These are phyloP conservation scores for Coracias cyanogaster DNA, from an alignment of 2,797 vertebrate species.

Conservation along the genomic window DNA sequence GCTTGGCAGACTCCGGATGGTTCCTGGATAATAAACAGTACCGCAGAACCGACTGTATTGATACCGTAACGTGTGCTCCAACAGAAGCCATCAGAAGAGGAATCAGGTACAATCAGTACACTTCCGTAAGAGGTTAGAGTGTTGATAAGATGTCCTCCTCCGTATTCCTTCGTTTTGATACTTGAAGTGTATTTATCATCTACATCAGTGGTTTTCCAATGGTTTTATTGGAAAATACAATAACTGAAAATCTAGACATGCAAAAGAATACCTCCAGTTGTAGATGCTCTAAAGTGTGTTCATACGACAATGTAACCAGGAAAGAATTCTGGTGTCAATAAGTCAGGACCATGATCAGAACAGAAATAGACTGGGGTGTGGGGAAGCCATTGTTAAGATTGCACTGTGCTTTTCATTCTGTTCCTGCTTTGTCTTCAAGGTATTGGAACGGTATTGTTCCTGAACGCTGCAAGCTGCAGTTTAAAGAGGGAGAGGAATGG, in stretches of 20 bases:
- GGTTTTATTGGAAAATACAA: neutral
- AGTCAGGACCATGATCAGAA: neutral
- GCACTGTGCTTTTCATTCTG: neutral
- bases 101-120: slow-evolving; percentile 71
- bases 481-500: slow-evolving; percentile 94
- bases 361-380: neutral
- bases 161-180: neutral
- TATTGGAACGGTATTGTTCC: slow-evolving; percentile 95
- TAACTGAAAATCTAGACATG: neutral
- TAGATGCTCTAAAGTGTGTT: neutral
- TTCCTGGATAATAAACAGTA: slow-evolving; percentile 98
- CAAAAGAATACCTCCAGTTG: neutral
- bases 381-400: neutral
- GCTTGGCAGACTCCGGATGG: slow-evolving; percentile 95
- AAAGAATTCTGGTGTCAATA: neutral
- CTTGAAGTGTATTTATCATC: neutral
- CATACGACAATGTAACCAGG: neutral
- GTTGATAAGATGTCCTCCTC: neutral
- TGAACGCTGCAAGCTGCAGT: slow-evolving; percentile 87
- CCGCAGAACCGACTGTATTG: slow-evolving; percentile 90
- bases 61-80: slow-evolving; percentile 85
- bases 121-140: neutral
- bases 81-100: slow-evolving; percentile 82
- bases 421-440: slow-evolving; percentile 71
- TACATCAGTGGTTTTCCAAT: neutral